Evolutionary conservation across 2,888 invertebrate species (phyloP).

Genomic region (Nemurella pictetii): DNA sequence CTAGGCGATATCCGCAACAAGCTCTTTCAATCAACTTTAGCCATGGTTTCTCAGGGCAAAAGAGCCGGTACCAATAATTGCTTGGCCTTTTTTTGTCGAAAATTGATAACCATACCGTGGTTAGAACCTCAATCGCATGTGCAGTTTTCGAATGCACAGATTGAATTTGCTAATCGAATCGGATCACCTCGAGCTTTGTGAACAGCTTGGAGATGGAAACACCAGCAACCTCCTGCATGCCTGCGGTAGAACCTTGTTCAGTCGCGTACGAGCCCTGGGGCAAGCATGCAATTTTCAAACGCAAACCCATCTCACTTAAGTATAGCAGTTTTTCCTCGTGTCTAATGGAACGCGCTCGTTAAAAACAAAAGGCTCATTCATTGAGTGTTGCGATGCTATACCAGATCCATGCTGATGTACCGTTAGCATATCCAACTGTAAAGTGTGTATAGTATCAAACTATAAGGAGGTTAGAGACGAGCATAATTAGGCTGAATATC

Average conservation of each 20-base stretch:
- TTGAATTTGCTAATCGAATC: not conserved
- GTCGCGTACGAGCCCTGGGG: not conserved
- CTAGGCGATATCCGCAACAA: not conserved
- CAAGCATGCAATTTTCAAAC: not conserved
- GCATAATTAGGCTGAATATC: not conserved
- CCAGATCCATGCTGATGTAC: not conserved
- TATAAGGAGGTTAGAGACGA: not conserved
- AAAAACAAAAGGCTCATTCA: not conserved
- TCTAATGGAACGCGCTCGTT: not conserved
- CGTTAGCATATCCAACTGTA: not conserved
- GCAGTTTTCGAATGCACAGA: not conserved
- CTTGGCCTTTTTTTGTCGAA: no score
- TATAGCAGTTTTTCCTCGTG: not conserved
- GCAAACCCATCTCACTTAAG: not conserved
- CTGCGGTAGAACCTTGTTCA: not conserved
- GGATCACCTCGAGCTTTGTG: not conserved
- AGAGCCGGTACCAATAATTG: no score
- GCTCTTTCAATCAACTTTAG: not conserved
- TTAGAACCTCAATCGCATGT: not conserved
- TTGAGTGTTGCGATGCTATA: not conserved
- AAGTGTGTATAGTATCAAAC: not conserved
- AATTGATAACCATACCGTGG: no score
- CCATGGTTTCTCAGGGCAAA: not conserved
- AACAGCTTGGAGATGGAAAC: not conserved
- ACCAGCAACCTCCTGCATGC: not conserved